Conservation (phyloP, 2,113 vertebrate genomes). For the Nesoenas mayeri region DNA sequence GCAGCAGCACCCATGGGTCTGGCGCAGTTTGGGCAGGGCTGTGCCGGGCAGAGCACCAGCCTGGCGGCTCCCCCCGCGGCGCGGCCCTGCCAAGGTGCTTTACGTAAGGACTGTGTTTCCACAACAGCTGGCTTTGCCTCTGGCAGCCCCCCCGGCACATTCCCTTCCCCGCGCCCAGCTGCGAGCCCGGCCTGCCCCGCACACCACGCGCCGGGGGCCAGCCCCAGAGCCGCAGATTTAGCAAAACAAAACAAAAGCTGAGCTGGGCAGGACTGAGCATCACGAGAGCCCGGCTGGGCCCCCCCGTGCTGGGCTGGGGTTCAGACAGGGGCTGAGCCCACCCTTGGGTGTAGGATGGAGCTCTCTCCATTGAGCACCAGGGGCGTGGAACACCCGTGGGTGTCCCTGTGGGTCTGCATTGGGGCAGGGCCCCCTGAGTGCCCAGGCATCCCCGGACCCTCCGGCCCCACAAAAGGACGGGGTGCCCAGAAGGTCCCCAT, state of each 20-base stretch:
- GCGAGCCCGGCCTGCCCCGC: background rate
- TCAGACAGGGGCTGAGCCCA: background rate
- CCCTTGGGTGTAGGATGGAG: background rate
- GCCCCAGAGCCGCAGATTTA: background rate
- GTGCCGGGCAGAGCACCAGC: background rate
- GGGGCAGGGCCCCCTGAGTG: background rate
- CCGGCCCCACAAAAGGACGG: background rate
- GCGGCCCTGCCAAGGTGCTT: background rate
- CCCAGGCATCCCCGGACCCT: fast-evolving
- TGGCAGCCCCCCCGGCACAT: conserved; percentile 11
- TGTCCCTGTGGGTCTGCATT: background rate
- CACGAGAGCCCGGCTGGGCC: background rate
- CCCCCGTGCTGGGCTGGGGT: background rate
- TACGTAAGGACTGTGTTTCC: conserved; percentile 10
- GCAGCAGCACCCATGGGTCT: background rate
- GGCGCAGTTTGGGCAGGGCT: background rate
- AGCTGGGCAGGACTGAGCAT: background rate
- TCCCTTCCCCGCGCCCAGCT: background rate
- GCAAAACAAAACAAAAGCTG: conserved; percentile 50
- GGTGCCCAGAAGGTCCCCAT: fast-evolving
- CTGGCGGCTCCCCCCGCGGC: fast-evolving
- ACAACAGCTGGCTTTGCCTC: background rate
- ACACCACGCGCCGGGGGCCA: fast-evolving
- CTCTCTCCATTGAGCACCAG: background rate
- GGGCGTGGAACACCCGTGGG: background rate